Conservation (phyloP, 2,113 vertebrate genomes). For the Odontophorus gujanensis region DNA sequence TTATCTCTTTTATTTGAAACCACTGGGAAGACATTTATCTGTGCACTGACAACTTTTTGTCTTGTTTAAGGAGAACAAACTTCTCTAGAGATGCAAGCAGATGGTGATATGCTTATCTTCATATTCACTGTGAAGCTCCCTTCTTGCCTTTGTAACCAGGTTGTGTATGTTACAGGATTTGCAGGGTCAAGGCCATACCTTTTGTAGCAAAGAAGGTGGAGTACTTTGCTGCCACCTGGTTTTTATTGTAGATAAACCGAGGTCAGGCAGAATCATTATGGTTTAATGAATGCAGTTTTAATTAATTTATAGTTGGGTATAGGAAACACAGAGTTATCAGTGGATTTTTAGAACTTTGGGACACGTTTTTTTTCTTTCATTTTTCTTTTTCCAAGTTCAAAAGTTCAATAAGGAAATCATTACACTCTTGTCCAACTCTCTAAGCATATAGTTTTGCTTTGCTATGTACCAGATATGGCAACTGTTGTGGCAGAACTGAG, state of each 20-base stretch:
- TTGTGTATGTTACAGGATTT: background rate
- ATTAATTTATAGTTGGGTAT: slow-evolving; percentile 10
- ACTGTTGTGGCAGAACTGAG: background rate
- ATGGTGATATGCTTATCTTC: background rate
- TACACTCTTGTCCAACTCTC: background rate
- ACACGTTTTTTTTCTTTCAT: background rate
- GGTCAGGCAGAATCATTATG: background rate
- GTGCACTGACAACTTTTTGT: background rate
- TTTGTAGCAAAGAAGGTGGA: background rate
- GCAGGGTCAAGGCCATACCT: background rate
- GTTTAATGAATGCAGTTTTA: background rate
- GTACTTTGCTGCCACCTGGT: background rate
- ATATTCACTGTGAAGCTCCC: background rate
- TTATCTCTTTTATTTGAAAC: background rate
- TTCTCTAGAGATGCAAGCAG: background rate
- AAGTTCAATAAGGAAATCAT: background rate
- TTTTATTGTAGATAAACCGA: slow-evolving; percentile 17
- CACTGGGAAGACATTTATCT: background rate
- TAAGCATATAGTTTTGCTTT: background rate
- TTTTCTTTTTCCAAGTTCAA: background rate
- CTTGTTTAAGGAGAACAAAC: background rate
- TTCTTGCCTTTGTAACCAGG: background rate
- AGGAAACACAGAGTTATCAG: background rate
- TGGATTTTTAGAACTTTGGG: background rate
- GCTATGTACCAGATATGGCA: background rate